These are phyloP conservation scores for Odontocolon sp. DNA, from an alignment of 2,888 invertebrate genomes.

Conservation along the genomic window DNA sequence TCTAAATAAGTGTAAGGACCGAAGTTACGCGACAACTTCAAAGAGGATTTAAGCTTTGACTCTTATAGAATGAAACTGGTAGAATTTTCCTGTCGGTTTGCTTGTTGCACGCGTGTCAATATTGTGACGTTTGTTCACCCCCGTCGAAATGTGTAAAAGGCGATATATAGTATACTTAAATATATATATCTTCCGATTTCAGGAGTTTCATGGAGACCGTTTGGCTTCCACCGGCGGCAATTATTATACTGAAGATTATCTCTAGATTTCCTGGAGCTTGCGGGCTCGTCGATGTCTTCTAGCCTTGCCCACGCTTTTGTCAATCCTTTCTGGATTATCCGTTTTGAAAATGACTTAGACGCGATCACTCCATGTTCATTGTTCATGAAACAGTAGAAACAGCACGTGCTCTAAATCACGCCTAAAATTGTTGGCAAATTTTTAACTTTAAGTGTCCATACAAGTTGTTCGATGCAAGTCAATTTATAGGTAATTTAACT, in stretches of 20 bases:
- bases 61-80: constrained; percentile 21
- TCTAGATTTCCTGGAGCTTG: constrained; percentile 1
- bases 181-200: too few relatives aligned
- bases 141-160: constrained; percentile 5
- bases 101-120: constrained; percentile 47
- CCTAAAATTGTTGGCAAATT: background rate
- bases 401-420: constrained; percentile 16
- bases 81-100: constrained; percentile 29
- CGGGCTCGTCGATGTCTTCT: background rate
- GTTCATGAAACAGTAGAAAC: background rate
- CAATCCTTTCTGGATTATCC: constrained; percentile 25
- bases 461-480: constrained; percentile 19
- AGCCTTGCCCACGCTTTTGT: background rate
- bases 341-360: constrained; percentile 21
- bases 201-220: too few relatives aligned
- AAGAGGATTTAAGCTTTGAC: constrained; percentile 42
- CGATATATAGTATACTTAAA: too few relatives aligned
- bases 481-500: too few relatives aligned
- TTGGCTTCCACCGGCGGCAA: constrained; percentile 14
- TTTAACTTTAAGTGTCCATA: background rate
- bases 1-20: constrained; percentile 37
- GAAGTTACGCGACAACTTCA: constrained; percentile 42
- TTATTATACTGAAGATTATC: constrained; percentile 46
- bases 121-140: constrained; percentile 50
- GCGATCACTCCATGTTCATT: constrained; percentile 9